Percentiles rank a stretch among this genome's conserved stretches.
phyloP scores from a whole-genome alignment of 64 coral and sea anemone genomes.

The Catalaphyllia jardinei region DNA sequence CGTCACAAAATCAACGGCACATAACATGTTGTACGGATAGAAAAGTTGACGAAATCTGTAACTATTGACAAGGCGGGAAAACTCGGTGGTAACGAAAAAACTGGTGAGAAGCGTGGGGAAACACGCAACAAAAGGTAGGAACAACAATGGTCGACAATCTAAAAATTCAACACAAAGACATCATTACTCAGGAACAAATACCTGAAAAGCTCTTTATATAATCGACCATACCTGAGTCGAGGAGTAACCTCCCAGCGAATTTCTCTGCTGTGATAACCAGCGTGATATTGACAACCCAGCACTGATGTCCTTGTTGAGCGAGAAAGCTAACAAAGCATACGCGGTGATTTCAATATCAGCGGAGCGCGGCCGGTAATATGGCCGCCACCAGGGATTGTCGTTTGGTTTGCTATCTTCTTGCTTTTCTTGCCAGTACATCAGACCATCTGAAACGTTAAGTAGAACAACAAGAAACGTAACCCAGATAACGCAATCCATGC shows the following conservation, averaged over 20 bases:
- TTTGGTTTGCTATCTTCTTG: conserved; percentile 2
- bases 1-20: too few relatives aligned
- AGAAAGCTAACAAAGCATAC: conserved; percentile 69
- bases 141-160: too few relatives aligned
- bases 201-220: background rate
- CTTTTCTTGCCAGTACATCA: conserved; percentile 85
- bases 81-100: too few relatives aligned
- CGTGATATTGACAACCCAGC: conserved; percentile 69
- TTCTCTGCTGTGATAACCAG: conserved; percentile 98
- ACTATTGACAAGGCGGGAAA: too few relatives aligned
- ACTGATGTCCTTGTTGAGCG: conserved; percentile 52
- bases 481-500: background rate
- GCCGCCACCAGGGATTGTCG: conserved; percentile 54
- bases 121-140: too few relatives aligned
- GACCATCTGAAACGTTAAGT: conserved; percentile 59
- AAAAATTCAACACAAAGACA: too few relatives aligned
- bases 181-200: background rate
- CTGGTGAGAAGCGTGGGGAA: too few relatives aligned
- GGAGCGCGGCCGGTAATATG: conserved; percentile 88
- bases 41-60: too few relatives aligned
- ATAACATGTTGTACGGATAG: too few relatives aligned
- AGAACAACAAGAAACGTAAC: background rate
- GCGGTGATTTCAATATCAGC: conserved; percentile 99
- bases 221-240: conserved; percentile 82
- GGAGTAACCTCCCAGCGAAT: conserved; percentile 82